Percentiles rank a stretch among this genome's conserved stretches.
phyloP scores from a whole-genome alignment of 1,140 invertebrate species.

The Drosophila ercepeae region DNA sequence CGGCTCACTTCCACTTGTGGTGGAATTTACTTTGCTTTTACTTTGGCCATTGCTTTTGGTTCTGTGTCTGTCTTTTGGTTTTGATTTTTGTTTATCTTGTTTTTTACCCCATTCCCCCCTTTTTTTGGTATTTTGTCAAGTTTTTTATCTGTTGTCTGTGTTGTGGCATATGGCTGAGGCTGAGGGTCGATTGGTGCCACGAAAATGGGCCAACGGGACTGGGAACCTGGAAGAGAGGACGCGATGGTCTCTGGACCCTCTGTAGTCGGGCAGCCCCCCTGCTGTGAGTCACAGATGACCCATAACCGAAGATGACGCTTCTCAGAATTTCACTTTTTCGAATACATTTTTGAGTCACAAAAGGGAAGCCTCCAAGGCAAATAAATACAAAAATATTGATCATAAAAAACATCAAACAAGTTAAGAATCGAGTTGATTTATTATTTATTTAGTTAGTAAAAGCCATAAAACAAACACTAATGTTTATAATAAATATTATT shows the following conservation, averaged over 20 bases:
- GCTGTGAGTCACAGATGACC: constrained; percentile 23
- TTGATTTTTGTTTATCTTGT: constrained; percentile 17
- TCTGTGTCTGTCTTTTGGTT: constrained; percentile 33
- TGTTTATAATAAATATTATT: too few species aligned
- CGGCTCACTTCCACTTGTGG: constrained; percentile 11
- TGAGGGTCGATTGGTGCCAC: constrained; percentile 43
- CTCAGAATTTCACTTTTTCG: constrained; percentile 40
- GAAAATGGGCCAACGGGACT: constrained; percentile 28
- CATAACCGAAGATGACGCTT: constrained; percentile 20
- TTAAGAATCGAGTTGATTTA: too few species aligned
- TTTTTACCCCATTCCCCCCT: too few species aligned
- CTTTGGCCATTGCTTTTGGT: constrained; percentile 9
- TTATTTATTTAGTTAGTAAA: too few species aligned
- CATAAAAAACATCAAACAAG: too few species aligned
- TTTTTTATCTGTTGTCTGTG: constrained; percentile 52
- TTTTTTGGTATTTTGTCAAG: constrained; percentile 19
- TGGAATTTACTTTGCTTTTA: constrained; percentile 6
- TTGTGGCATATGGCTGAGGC: constrained; percentile 37
- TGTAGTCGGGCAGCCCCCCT: constrained; percentile 2
- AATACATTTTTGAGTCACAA: constrained; percentile 11
- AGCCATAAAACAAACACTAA: too few species aligned
- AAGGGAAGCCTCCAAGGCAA: too few species aligned
- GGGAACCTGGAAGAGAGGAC: background rate
- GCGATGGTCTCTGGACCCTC: constrained; percentile 4
- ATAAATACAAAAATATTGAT: too few species aligned